Base-by-base conservation (phyloP, 2,113 vertebrate genomes). In the Jaculus jaculus region DNA sequence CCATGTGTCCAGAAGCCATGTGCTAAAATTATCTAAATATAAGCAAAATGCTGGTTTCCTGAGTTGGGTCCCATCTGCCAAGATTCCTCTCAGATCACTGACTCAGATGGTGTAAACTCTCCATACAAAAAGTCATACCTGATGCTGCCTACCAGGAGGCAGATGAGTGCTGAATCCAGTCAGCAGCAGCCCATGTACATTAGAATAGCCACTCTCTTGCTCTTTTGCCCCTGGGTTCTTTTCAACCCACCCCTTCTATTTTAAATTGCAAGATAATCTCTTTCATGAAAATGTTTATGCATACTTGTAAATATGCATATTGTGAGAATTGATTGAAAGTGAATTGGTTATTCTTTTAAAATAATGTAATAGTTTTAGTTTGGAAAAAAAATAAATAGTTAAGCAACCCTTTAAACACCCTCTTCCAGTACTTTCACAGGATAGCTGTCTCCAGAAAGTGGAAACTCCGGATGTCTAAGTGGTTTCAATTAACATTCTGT, bases 201-300 rank as follows among this genome's bases (percentile, higher is more conserved):
- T 82, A 61, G 96, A 95, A 90, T 94, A 95, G 84, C 88, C 95
- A 89, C 65, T 75, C 97, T 95, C 95, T 77, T 96, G 96, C 93
- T 96, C 75, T 94, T 79, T 65, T 23, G 73, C 93, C 92, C 84
- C 63, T 58, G 65, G 58, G 32, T 90, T 93, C 71, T 94, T 90
- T 58, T 90, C 86, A 78, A 2, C 30, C 32, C 42, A 69, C 18
- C 18, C 30, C 12, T 86, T 17, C 16, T 84, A 74, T 94, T 91
- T 91, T 80, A 51, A 87, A 77, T 30, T 68, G 72, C 32, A 92
- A 39, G 37, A 71, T 60, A 75, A 86, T 30, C 37, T 77, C 54
- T 94, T 65, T 61, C 8, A 30, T 69, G 20, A 37, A 26, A 74
- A 88, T 23, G 7, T 78, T 1, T 63, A 42, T 20, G 10, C 61